Base-by-base conservation (phyloP, 2,797 vertebrate species). In the Lepilemur septentrionalis region DNA sequence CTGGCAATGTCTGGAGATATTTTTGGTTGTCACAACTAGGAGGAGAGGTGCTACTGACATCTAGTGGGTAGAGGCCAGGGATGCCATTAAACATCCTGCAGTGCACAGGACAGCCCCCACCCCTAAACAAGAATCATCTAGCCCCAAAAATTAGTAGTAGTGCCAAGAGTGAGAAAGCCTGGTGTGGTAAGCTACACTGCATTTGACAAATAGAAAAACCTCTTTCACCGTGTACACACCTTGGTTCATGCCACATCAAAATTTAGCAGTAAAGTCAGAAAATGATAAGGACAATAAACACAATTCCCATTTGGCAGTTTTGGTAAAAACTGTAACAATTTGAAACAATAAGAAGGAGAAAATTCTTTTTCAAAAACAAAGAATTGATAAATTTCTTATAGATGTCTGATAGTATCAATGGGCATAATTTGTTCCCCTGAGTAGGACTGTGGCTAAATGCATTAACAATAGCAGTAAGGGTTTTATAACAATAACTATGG, bases 331-430 rank as follows among this genome's bases (percentile, higher is more conserved):
- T 35, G 1, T 28, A 94, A 50, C 63, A 78, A 81, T 70, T 59
- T 67, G 32, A 78, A 82, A 48, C 50, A 81, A n/a, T 76, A 89
- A 76, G 10, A 32, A 18, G 20, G 78, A 38, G 8, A 80, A 91
- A 87, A 92, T 52, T 67, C 70, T 89, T 76, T 46, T 85, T 96
- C 79, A 76, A 92, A 89, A 91, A 80, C 1, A 76, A 28, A 94
- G 41, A 91, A 76, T 35, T 20, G 18, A 79, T 93, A 88, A 63
- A 50, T 8, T 89, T 89, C 28, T 78, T 73, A 72, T 1, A 50
- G 32, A 86, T 83, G 35, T 32, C 55, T 4, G 15, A 75, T 32
- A 95, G 30, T 35, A 87, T 67, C 15, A 79, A 65, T 23, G 91
- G 43, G 43, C 30, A 89, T 43, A 48, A 79, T 87, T 63, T 65